Evolutionary conservation across 2,888 invertebrate genomes (phyloP).

Genomic region (Steinernema scapterisci): DNA sequence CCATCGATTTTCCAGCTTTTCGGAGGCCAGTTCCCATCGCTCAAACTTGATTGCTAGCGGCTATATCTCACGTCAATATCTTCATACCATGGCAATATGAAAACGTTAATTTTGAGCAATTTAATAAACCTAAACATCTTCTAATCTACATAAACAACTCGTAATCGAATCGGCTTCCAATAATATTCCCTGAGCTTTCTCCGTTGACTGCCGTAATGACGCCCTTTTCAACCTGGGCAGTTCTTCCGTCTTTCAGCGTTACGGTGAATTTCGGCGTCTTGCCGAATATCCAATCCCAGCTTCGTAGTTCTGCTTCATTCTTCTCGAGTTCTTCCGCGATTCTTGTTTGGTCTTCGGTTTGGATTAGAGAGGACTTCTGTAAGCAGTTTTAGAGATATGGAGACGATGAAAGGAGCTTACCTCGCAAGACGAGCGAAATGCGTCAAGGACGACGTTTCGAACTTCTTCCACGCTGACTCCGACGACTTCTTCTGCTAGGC

Average conservation of each 20-base stretch:
- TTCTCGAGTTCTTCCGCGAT: conserved; percentile 41
- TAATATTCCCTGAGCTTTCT: not conserved
- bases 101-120: too few relatives aligned
- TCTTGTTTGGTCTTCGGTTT: conserved; percentile 63
- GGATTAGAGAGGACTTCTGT: conserved; percentile 70
- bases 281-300: conserved; percentile 88
- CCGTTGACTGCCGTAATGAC: conserved; percentile 35
- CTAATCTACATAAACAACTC: conserved; percentile 16
- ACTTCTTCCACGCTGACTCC: conserved; percentile 72
- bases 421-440: conserved; percentile 83
- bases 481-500: conserved; percentile 79
- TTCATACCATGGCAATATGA: too few relatives aligned
- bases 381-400: too few relatives aligned
- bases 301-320: conserved; percentile 77
- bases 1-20: too few relatives aligned
- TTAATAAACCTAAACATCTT: too few relatives aligned
- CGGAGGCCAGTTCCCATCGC: too few relatives aligned
- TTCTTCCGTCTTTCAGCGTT: conserved; percentile 13
- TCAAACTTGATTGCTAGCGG: too few relatives aligned
- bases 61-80: too few relatives aligned
- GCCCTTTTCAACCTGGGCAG: conserved; percentile 46
- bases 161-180: conserved; percentile 34
- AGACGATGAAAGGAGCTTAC: too few relatives aligned
- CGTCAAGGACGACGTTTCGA: conserved; percentile 78
- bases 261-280: conserved; percentile 79